phyloP scores from a whole-genome alignment of 2,888 invertebrate species.

The Acrobasis consociella region DNA sequence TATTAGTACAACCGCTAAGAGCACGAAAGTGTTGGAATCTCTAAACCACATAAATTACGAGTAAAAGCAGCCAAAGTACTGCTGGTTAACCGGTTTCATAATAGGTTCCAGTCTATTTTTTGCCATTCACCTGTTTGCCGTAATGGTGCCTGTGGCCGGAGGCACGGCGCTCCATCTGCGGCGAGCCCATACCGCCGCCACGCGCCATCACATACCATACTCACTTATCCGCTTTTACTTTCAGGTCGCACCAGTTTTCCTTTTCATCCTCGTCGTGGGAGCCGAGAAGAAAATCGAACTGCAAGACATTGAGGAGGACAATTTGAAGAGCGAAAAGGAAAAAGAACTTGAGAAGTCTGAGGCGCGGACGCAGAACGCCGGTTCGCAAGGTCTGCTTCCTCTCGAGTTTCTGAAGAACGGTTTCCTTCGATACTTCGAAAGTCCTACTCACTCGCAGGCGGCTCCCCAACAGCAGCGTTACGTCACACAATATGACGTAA shows the following conservation, averaged over 20 bases:
- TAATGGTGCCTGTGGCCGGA: constrained; percentile 42
- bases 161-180: constrained; percentile 55
- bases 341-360: constrained; percentile 54
- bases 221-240: constrained; percentile 66
- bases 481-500: constrained; percentile 72
- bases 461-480: constrained; percentile 56
- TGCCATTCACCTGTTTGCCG: constrained; percentile 71
- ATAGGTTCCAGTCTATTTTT: constrained; percentile 71
- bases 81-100: constrained; percentile 70
- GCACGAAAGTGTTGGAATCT: constrained; percentile 56
- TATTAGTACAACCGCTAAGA: constrained; percentile 47
- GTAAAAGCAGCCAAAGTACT: constrained; percentile 70
- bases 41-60: constrained; percentile 68
- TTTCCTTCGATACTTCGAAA: constrained; percentile 58
- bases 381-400: constrained; percentile 43
- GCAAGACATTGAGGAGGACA: constrained; percentile 89
- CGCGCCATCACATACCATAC: constrained; percentile 36
- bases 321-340: constrained; percentile 82
- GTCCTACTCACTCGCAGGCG: constrained; percentile 38
- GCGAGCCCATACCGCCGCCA: constrained; percentile 35
- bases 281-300: constrained; percentile 86
- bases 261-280: constrained; percentile 58
- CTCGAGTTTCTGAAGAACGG: constrained; percentile 65
- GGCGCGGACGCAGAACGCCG: constrained; percentile 41
- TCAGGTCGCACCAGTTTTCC: constrained; percentile 65